These are phyloP conservation scores for Glossosoma conforme DNA, from an alignment of 1,140 invertebrate genomes.

Conservation along the genomic window DNA sequence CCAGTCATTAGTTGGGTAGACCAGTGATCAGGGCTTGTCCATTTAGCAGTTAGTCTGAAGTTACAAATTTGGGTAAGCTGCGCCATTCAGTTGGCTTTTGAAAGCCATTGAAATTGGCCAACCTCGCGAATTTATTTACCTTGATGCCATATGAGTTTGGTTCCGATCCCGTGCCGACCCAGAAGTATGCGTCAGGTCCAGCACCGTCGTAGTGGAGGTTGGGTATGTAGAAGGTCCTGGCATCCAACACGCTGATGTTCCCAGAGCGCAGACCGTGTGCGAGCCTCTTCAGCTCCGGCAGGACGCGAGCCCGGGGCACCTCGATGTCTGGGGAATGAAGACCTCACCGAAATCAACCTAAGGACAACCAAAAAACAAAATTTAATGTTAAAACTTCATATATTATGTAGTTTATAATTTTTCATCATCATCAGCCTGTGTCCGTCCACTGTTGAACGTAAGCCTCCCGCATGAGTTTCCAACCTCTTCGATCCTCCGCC, in stretches of 20 bases:
- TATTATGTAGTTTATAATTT: too few species aligned
- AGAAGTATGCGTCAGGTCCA: constrained; percentile 87
- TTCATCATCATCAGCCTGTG: too few species aligned
- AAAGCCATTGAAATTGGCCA: too few species aligned
- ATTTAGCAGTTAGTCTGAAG: too few species aligned
- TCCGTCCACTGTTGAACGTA: too few species aligned
- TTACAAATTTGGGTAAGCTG: too few species aligned
- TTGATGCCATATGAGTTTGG: constrained; percentile 79
- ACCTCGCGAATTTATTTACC: constrained; percentile 44
- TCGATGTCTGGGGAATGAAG: constrained; percentile 70
- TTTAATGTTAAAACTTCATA: too few species aligned
- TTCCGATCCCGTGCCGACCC: constrained; percentile 81
- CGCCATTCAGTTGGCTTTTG: too few species aligned
- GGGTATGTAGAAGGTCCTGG: constrained; percentile 88
- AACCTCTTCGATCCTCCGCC: too few species aligned
- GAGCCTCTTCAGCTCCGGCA: constrained; percentile 79
- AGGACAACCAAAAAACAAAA: background rate
- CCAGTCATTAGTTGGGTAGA: too few species aligned
- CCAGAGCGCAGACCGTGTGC: constrained; percentile 84
- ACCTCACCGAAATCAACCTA: constrained; percentile 85
- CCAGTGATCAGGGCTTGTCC: too few species aligned
- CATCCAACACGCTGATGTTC: constrained; percentile 85
- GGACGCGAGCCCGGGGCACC: constrained; percentile 66
- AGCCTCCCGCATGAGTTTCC: too few species aligned
- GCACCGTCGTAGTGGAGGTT: constrained; percentile 89